Percentiles rank a stretch among this genome's conserved stretches.
Evolutionary conservation across 2,888 invertebrate species (phyloP).

Genomic region (Leucoma salicis): DNA sequence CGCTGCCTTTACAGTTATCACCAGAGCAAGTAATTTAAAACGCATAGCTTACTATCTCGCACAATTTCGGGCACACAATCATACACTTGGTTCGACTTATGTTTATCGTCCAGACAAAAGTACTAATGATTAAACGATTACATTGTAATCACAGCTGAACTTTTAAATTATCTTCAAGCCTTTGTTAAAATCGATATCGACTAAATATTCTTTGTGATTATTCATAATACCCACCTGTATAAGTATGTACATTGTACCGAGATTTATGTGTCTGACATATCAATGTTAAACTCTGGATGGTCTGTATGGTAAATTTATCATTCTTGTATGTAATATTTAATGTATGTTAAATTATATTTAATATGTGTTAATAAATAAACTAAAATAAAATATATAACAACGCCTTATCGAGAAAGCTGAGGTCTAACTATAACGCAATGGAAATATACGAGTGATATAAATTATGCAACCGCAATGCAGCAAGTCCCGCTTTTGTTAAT

Average conservation of each 20-base stretch:
- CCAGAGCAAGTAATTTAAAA: background rate
- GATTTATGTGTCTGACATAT: no score
- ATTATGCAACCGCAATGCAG: constrained; percentile 20
- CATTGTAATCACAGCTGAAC: constrained; percentile 24
- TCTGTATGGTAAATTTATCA: no score
- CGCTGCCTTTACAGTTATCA: background rate
- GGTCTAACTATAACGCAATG: no score
- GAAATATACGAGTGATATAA: background rate
- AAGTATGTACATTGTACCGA: no score
- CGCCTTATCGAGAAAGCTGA: no score
- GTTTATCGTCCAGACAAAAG: constrained; percentile 24
- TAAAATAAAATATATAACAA: no score
- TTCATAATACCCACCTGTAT: no score
- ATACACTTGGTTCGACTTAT: constrained; percentile 5
- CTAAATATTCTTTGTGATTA: no score
- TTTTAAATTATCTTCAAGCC: constrained; percentile 25
- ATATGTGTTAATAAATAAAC: no score
- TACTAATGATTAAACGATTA: constrained; percentile 26
- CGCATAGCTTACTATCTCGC: background rate
- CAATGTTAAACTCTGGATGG: no score
- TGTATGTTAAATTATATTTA: no score
- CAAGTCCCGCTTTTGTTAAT: constrained; percentile 4
- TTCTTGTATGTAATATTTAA: no score
- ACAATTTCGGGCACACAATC: background rate
- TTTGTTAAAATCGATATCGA: constrained; percentile 5